A percentile compares a stretch with the other conserved stretches of the same genome.
phyloP scores from a whole-genome alignment of 2,888 invertebrate genomes.

The Sinodicranocentrus sp. region DNA sequence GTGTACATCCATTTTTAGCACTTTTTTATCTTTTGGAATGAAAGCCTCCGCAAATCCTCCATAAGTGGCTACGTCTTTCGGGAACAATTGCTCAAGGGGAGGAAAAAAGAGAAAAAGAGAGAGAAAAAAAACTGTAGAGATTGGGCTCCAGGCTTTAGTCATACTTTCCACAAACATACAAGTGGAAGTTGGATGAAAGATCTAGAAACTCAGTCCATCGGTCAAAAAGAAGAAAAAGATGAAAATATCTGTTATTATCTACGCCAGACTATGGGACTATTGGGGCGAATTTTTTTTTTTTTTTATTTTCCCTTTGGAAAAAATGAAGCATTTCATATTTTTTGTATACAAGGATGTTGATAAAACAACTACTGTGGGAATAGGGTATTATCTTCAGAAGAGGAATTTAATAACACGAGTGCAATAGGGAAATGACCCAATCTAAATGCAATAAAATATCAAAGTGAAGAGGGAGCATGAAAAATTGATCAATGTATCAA shows the following conservation, averaged over 20 bases:
- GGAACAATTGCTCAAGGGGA: slow-evolving; percentile 54
- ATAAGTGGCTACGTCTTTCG: slow-evolving; percentile 56
- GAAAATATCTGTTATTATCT: not conserved
- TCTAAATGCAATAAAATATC: slow-evolving; percentile 58
- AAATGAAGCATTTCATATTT: too few relatives aligned
- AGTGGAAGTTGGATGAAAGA: too few relatives aligned
- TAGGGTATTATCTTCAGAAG: not conserved
- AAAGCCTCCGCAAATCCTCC: slow-evolving; percentile 53
- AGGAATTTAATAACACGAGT: slow-evolving; percentile 23
- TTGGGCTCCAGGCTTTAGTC: not conserved
- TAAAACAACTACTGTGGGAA: slow-evolving; percentile 40
- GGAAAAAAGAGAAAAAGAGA: not conserved
- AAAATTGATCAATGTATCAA: slow-evolving; percentile 35
- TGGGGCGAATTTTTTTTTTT: too few relatives aligned
- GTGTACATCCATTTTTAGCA: slow-evolving; percentile 43
- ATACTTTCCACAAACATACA: not conserved
- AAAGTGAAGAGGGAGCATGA: slow-evolving; percentile 34
- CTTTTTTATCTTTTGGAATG: slow-evolving; percentile 46
- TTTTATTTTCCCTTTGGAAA: too few relatives aligned
- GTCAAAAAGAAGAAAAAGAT: not conserved
- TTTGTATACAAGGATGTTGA: too few relatives aligned
- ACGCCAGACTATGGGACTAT: too few relatives aligned
- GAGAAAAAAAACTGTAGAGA: too few relatives aligned
- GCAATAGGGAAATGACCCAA: slow-evolving; percentile 50
- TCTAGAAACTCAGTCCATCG: too few relatives aligned